Base-by-base conservation (phyloP, 2,888 invertebrate species). In the Allolobophora icterica region DNA sequence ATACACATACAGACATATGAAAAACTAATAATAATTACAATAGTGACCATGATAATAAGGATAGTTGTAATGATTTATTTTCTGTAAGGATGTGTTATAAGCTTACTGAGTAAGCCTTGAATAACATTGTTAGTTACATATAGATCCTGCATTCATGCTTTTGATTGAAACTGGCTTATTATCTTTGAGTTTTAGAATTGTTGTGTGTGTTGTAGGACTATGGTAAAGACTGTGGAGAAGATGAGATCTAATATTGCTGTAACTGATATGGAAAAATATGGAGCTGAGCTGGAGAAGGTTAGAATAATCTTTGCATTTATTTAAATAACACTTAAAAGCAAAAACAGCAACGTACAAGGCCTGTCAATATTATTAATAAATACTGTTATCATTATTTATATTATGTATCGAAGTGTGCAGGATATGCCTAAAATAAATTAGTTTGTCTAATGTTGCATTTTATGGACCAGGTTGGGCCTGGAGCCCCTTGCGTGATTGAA, bases 191-290 rank as follows among this genome's bases (percentile, higher is more conserved):
- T 71, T n/a, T 71, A n/a, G 30, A 71, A 71, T 30, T n/a, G 4
- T 58, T 58, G 71, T 71, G 30, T 8, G n/a, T n/a, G 71, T 84
- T 58, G 30, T 42, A 91, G 91, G 24, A 34, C 21, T 24, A n/a
- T 90, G 33, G 89, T 91, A 30, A 33, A 58, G 13, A 13, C 45
- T 24, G 45, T 91, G 42, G 33, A 42, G 42, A 91, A 91, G 71
- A 83, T 89, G 40, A 89, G 90, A 45, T 45, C 71, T 11, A 19
- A 42, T 24, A 42, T 33, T 40, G 89, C 91, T 19, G 42, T 89
- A 33, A 84, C 42, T 58, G 91, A 91, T 84, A 30, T 90, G 40
- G 92, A 92, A 1, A 38, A 42, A 33, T 92, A 90, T 90, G 87
- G 24, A 40, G 34, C 84, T 17, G 90, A 91, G 38, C 40, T 91